phyloP scores from a whole-genome alignment of 35 echinoderm and acorn worm genomes.

The Stichopus chloronotus region DNA sequence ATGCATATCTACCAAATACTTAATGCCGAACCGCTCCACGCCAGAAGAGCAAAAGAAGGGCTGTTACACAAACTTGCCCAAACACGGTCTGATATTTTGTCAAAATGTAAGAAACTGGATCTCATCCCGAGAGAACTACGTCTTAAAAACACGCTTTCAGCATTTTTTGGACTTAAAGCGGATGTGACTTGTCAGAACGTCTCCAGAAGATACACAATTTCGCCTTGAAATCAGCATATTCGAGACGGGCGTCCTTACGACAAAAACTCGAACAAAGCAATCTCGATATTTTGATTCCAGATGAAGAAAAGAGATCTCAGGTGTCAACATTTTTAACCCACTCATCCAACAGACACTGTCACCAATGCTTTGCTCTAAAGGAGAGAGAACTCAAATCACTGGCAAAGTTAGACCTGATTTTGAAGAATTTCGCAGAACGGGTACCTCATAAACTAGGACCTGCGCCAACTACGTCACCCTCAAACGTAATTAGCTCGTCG shows the following conservation, averaged over 20 bases:
- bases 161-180: neutral
- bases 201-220: neutral
- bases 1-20: neutral
- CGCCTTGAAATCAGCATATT: constrained; percentile 1
- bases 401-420: neutral
- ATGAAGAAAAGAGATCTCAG: neutral
- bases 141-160: neutral
- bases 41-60: neutral
- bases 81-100: constrained; percentile 20
- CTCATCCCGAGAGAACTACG: neutral
- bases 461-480: neutral
- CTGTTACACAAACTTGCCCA: constrained; percentile 21
- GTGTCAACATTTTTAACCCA: neutral
- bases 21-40: neutral
- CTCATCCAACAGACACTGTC: neutral
- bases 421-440: neutral
- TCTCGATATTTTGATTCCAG: neutral
- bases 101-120: constrained; percentile 29
- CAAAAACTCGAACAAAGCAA: neutral
- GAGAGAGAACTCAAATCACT: neutral
- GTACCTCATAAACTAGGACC: neutral
- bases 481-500: neutral
- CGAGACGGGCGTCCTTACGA: neutral
- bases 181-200: neutral
- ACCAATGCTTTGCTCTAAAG: neutral